These are phyloP conservation scores for Galbula dea DNA, from an alignment of 2,113 vertebrate species.

Conservation along the genomic window DNA sequence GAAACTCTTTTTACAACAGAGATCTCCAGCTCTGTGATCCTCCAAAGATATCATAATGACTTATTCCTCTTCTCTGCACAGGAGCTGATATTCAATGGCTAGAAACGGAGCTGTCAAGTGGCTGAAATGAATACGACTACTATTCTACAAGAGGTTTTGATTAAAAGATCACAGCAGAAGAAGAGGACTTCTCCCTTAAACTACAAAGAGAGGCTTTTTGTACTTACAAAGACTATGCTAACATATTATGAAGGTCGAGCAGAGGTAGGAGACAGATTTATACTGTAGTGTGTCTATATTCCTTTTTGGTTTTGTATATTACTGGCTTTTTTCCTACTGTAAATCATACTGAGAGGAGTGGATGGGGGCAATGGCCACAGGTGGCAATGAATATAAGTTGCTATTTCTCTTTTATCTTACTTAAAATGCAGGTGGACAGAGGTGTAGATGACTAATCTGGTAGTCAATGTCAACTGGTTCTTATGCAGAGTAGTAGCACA, in stretches of 20 bases:
- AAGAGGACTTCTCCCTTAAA: slow-evolving; percentile 91
- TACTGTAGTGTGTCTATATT: neutral
- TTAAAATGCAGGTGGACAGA: neutral
- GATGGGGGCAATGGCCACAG: neutral
- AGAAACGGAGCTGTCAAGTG: slow-evolving; percentile 69
- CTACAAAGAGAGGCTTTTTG: slow-evolving; percentile 92
- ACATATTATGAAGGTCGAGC: slow-evolving; percentile 88
- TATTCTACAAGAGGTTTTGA: slow-evolving; percentile 88
- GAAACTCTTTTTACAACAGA: neutral
- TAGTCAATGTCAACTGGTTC: neutral
- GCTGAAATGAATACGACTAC: slow-evolving; percentile 83
- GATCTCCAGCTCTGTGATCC: neutral
- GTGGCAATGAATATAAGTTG: neutral
- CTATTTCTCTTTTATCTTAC: neutral
- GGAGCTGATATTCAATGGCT: slow-evolving; percentile 76
- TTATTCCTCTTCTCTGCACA: slow-evolving; percentile 22
- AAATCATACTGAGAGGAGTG: neutral
- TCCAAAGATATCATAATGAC: neutral
- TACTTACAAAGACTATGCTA: slow-evolving; percentile 84
- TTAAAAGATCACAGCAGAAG: slow-evolving; percentile 95
- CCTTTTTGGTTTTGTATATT: neutral
- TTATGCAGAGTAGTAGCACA: neutral
- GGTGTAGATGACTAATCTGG: neutral
- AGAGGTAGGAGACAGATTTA: slow-evolving; percentile 76
- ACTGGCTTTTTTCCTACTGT: neutral